Percentiles rank a stretch among this genome's conserved stretches.
Conservation (phyloP, 2,888 invertebrate genomes). For the Panzeria rudis region DNA sequence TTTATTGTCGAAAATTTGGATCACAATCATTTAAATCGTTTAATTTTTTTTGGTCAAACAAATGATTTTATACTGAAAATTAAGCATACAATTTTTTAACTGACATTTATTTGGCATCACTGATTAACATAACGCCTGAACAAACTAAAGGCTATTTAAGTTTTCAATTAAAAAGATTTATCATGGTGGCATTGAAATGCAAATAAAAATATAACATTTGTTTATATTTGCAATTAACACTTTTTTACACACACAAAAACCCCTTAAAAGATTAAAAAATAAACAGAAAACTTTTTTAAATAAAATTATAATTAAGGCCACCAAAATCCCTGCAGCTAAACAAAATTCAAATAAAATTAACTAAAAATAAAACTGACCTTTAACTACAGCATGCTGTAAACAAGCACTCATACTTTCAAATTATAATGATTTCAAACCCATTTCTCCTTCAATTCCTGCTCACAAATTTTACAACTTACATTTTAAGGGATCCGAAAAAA, state of each 20-base stretch:
- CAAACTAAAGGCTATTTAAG: conserved; percentile 31
- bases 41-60: neutral
- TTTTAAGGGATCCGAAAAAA: neutral
- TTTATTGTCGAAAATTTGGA: too few species aligned
- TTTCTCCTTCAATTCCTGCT: neutral
- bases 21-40: too few species aligned
- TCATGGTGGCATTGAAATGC: neutral
- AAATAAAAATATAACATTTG: conserved; percentile 12
- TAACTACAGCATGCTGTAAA: conserved; percentile 13
- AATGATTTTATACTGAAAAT: neutral
- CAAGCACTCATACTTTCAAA: neutral
- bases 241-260: neutral
- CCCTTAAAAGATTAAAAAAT: neutral
- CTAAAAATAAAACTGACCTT: conserved; percentile 42
- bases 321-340: conserved; percentile 44
- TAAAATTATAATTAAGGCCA: conserved; percentile 61
- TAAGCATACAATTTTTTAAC: neutral
- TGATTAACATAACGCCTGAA: conserved; percentile 12
- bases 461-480: conserved; percentile 18
- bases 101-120: neutral
- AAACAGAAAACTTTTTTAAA: conserved; percentile 37
- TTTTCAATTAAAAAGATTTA: conserved; percentile 38
- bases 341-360: conserved; percentile 51
- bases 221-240: conserved; percentile 36
- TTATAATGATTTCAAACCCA: neutral